A percentile compares a stretch with the other conserved stretches of the same genome.
These are phyloP conservation scores for Orcinus orca DNA, from an alignment of 2,113 vertebrate species.

Conservation along the genomic window DNA sequence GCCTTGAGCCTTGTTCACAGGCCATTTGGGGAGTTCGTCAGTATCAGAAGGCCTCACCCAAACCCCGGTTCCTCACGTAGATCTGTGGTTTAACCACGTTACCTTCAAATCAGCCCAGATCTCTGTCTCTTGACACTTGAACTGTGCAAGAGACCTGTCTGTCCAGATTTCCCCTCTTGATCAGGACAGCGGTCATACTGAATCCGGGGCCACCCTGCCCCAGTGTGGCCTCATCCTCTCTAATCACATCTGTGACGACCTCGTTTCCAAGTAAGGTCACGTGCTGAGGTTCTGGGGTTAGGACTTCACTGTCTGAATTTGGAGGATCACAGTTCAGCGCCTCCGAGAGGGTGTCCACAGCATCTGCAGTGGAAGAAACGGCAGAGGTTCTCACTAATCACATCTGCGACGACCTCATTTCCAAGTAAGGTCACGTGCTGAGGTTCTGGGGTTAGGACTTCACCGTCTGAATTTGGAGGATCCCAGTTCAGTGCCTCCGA, in stretches of 20 bases:
- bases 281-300: background rate
- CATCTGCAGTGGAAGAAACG: too few relatives aligned
- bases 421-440: background rate
- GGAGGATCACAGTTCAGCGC: background rate
- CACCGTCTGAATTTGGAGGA: background rate
- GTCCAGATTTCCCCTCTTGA: background rate
- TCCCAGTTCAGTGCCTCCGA: accelerated
- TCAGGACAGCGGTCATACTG: background rate
- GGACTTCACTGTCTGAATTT: background rate
- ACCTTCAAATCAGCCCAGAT: background rate
- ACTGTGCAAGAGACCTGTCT: background rate
- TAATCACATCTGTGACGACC: background rate
- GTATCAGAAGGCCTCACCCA: background rate
- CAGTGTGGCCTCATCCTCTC: background rate
- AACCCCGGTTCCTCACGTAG: background rate
- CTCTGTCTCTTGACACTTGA: background rate
- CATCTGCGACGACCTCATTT: background rate
- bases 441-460: background rate
- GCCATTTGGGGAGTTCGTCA: background rate
- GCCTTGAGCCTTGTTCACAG: background rate
- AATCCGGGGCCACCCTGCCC: background rate
- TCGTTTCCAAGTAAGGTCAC: background rate
- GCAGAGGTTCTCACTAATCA: background rate
- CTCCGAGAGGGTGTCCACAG: background rate
- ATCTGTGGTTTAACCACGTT: background rate